Base-by-base conservation (phyloP, 1,140 invertebrate species). In the Stenopsyche tienmushanensis region DNA sequence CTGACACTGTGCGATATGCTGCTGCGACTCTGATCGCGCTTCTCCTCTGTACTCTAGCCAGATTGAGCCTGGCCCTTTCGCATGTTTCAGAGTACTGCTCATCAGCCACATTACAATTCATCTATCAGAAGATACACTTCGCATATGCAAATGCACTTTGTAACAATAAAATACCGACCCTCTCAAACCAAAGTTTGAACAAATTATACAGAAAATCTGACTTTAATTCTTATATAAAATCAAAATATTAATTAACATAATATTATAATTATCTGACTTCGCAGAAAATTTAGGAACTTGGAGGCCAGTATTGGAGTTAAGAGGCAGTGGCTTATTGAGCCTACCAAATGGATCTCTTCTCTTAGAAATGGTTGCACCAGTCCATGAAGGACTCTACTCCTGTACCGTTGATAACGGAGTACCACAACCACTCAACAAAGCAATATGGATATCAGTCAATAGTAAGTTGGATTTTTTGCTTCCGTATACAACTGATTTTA, bases 381-480 rank as follows among this genome's bases (percentile, higher is more conserved):
- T 84, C 63, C 89, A 91, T 71, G 89, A 91, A 73, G 93, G 93
- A 0, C 84, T 89, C 71, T 96, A 95, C 76, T 85, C 93, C 41
- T 96, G 93, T 72, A 86, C 91, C 47, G 90, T 92, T 0, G 89
- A 88, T 64, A 96, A 96, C 73, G 89, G 88, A 15, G 91, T 96
- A 45, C 93, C 93, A 2, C 84, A 87, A 9, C 88, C 88, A 0
- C 75, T 91, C 0, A 89, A 86, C 72, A 92, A 92, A 81, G 86
- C 89, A 53, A 85, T 93, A 64, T 88, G 86, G 74, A 85, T 92
- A 47, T 87, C 85, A 72, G 89, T 93, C 20, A 89, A 94, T 72
- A 88, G 88, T 88, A 84, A 83, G 82, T 13, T 13, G 29, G 83
- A 57, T 29, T 57, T 53, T 47, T 69, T 17, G 34, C 5, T 45